These are phyloP conservation scores for Sebastes iracundus DNA, from an alignment of 2,797 vertebrate species.

Conservation along the genomic window DNA sequence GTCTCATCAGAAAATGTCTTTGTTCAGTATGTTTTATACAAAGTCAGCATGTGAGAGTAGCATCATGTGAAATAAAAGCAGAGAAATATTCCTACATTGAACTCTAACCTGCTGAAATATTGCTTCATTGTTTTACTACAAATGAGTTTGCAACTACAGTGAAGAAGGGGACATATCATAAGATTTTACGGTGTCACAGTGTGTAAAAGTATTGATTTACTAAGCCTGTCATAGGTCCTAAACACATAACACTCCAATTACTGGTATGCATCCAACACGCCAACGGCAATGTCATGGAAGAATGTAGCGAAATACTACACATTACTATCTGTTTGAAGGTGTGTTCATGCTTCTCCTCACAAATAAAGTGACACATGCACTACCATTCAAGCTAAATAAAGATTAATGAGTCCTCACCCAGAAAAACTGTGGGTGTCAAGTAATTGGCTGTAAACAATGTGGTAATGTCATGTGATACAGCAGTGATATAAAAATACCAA, in stretches of 20 bases:
- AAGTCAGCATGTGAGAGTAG: not conserved
- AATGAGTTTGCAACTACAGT: constrained; percentile 14
- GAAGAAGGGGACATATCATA: not conserved
- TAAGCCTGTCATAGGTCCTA: not conserved
- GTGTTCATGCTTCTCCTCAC: not conserved
- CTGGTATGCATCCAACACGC: not conserved
- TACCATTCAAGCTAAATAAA: not conserved
- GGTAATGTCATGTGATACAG: not conserved
- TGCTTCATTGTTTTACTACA: constrained; percentile 2
- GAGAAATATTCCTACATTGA: not conserved
- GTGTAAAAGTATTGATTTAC: not conserved
- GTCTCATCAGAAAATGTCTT: not conserved
- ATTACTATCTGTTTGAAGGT: not conserved
- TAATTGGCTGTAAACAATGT: not conserved
- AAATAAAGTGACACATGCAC: not conserved
- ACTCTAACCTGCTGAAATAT: not conserved
- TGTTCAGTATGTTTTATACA: not conserved
- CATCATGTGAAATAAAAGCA: not conserved
- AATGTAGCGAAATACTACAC: not conserved
- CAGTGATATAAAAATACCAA: not conserved
- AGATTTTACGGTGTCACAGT: not conserved
- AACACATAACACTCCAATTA: not conserved
- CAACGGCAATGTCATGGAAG: not conserved
- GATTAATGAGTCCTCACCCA: not conserved
- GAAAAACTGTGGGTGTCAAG: not conserved